Base-by-base conservation (phyloP, 1,140 invertebrate genomes). In the Drosophila bocki region DNA sequence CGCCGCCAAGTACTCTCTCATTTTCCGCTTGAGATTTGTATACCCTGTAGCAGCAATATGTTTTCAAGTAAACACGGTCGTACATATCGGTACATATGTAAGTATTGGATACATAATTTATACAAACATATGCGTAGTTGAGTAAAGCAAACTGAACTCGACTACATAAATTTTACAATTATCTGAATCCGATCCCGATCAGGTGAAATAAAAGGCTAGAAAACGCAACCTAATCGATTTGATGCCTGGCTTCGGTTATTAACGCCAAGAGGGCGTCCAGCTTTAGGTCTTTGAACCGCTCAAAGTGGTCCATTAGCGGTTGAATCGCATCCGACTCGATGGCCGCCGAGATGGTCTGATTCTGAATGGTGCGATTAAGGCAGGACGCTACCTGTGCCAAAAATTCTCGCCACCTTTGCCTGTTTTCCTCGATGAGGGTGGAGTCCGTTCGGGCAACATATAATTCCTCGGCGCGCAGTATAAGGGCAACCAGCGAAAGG, bases 311-410 rank as follows among this genome's bases (percentile, higher is more conserved):
- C 78, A 93, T 90, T 54, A 93, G 71, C 32, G 91, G 91, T 63
- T 93, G 83, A 63, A 93, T 92, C n/a, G 88, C 86, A 75, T 93
- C 88, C 2, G 91, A 92, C 48, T 93, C 92, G 53, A 93, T 93
- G 33, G 88, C 91, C 29, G 90, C 92, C 17, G 83, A 91, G 51
- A 93, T 91, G 57, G 91, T 92, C 50, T 93, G 92, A 69, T 91
- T 86, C 56, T 93, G 88, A 41, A 91, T 91, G 32, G 91, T 91
- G 65, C 86, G 78, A 70, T 91, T 93, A 13, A 93, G 75, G 22
- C 91, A 88, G 45, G 79, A 82, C 6, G 91, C 82, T 8, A 93
- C 85, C 62, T 86, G 78, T 33, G 91, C 74, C 19, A 93, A 56
- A 76, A 93, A 93, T 44, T 91, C 70, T 9, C 88, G 78, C 92